Base-by-base conservation (phyloP, 1,140 invertebrate genomes). In the Heterodera carotae region DNA sequence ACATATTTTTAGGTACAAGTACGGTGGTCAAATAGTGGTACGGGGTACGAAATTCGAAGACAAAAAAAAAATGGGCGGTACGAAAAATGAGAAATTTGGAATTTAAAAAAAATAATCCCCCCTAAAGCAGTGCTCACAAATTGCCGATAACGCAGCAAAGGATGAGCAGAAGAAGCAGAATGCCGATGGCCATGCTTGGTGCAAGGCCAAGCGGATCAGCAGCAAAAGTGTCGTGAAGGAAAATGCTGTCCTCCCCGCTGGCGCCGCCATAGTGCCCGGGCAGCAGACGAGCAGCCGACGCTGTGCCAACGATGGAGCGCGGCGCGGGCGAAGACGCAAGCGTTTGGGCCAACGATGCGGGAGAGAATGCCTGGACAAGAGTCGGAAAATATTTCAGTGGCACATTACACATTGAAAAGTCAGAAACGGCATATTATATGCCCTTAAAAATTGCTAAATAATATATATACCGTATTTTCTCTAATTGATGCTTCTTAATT, bases 141-240 rank as follows among this genome's bases (percentile, higher is more conserved):
- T 96, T 97, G 31, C 95, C 95, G 5, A 91, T 88, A 15, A 91
- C 88, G 3, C 89, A 90, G 22, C 83, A 85, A 10, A 90, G 70
- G 72, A 90, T 90, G 73, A 90, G 78, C 3, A 86, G 27, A 18
- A 85, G 56, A 34, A 87, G 82, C 34, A 87, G 34, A 6, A 71
- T 69, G 5, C 85, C 85, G 33, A 87, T 81, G 53, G 68, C 59
- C 62, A 87, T 62, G 7, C 74, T 80, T 56, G 80, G 76, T 27
- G 64, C 72, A 25, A 82, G 29, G n/a, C 34, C 62, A 33, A 80
- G 34, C 10, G 48, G 48, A 2, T 56, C 15, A 18, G 48, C 15
- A 56, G n/a, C n/a, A n/a, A n/a, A n/a, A n/a, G n/a, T n/a, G n/a
- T 56, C 12, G 48, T 56, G 12, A 18, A 3, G 22, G 48, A 56